A percentile compares a stretch with the other conserved stretches of the same genome.
Conservation (phyloP, 2,888 invertebrate genomes). For the Ecdyonurus torrentis region DNA sequence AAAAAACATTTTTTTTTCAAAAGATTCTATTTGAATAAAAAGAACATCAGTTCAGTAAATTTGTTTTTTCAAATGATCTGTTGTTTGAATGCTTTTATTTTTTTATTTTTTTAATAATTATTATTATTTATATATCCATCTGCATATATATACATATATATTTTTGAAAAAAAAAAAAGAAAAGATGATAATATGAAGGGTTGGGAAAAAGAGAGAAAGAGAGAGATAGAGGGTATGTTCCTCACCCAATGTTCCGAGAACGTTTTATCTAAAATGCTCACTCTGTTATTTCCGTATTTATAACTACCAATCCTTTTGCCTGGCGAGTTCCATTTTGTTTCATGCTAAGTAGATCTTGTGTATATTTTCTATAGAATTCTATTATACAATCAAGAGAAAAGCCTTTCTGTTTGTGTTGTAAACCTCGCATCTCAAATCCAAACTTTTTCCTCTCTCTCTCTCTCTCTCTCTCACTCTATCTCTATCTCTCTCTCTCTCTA, state of each 20-base stretch:
- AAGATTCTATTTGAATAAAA: neutral
- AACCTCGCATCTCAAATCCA: neutral
- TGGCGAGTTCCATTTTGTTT: slow-evolving; percentile 3
- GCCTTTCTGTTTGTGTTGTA: neutral
- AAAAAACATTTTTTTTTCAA: neutral
- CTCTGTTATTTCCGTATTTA: too few relatives aligned
- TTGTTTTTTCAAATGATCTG: neutral
- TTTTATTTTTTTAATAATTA: too few relatives aligned
- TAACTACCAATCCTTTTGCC: neutral
- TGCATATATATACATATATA: too few relatives aligned
- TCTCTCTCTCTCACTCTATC: neutral
- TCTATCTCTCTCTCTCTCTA: neutral
- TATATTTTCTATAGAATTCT: neutral
- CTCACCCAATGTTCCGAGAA: too few relatives aligned
- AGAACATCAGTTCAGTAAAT: neutral
- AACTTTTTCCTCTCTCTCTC: neutral
- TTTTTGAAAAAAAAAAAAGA: too few relatives aligned
- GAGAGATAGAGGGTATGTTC: too few relatives aligned
- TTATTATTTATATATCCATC: too few relatives aligned
- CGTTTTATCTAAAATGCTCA: too few relatives aligned
- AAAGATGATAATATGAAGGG: too few relatives aligned
- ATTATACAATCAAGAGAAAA: neutral
- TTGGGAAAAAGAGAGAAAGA: too few relatives aligned
- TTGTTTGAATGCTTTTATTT: neutral
- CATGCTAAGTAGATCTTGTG: neutral